Base-by-base conservation (phyloP, 2,113 vertebrate species). In the Corythornis cristatus region DNA sequence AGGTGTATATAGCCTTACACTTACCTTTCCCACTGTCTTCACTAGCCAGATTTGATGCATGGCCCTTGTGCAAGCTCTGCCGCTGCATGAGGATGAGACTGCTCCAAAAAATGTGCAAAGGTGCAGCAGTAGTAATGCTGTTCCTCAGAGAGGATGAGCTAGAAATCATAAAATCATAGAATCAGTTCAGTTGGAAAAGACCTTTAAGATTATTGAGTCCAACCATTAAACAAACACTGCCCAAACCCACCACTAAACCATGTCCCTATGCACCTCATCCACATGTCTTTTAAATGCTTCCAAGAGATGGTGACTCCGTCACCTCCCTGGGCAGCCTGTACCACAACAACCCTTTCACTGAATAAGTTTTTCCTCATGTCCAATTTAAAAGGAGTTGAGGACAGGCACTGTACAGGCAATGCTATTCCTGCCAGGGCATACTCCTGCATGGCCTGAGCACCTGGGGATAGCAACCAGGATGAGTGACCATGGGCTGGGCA, bases 401-500 rank as follows among this genome's bases (percentile, higher is more conserved):
- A 13, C 2, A 7, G 57, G 3, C 23, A 66, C 4, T 33, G 42
- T 13, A 54, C 18, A 22, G 23, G 21, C 53, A 86, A 18, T 20
- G 12, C 18, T 2, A 0, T 12, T 62, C n/a, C 51, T 70, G n/a
- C 26, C 46, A 35, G 23, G 37, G 7, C 26, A 86, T 11, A 15
- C 22, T 45, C 0, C 2, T 23, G 54, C 54, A 25, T 18, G 35
- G 45, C 48, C 31, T 22, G 29, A 42, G 37, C 9, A 35, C 6
- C 14, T 22, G 29, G 18, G 20, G 11, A 35, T 3, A n/a, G 35
- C 0, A 0, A 33, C 13, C 22, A 28, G 31, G 16, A 74, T 0
- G 3, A 22, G 14, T n/a, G 3, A 37, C 7, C 3, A 25, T 1
- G 0, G 19, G 9, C 26, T 86, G 25, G 31, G 29, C 15, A 40